Conservation (phyloP, 2,888 invertebrate species). For the Drosophila paramelanica region DNA sequence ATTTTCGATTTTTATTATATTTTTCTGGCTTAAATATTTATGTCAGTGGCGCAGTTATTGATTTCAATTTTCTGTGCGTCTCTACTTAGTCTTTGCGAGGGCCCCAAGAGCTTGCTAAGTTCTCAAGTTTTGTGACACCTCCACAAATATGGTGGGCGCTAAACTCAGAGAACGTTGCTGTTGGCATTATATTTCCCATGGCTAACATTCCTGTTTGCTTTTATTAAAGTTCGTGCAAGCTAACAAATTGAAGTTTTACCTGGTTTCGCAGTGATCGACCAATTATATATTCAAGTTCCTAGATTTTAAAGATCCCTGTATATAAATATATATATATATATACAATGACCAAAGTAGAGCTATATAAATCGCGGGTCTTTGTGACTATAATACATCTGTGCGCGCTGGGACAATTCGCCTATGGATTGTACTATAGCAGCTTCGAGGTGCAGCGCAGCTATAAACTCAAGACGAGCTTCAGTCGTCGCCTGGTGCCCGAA, state of each 20-base stretch:
- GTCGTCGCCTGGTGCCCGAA: conserved; percentile 81
- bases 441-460: conserved; percentile 82
- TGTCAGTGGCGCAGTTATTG: conserved; percentile 72
- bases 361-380: conserved; percentile 84
- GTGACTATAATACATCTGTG: conserved; percentile 83
- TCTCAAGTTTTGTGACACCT: conserved; percentile 28
- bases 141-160: conserved; percentile 6
- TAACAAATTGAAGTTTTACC: conserved; percentile 25
- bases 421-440: conserved; percentile 86
- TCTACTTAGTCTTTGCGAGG: conserved; percentile 27
- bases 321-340: conserved; percentile 1
- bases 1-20: conserved; percentile 5
- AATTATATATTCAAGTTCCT: not conserved
- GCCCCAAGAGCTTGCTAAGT: conserved; percentile 32
- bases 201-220: not conserved
- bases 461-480: conserved; percentile 74
- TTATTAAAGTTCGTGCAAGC: not conserved
- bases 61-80: conserved; percentile 54
- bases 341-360: conserved; percentile 85
- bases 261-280: conserved; percentile 14
- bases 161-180: not conserved
- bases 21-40: conserved; percentile 51
- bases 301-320: not conserved
- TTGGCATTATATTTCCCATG: conserved; percentile 4
- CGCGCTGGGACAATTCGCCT: conserved; percentile 83